Evolutionary conservation across 2,113 vertebrate genomes (phyloP), one percentile per base, ranked within the genome.

Genomic region (Solea senegalensis): DNA sequence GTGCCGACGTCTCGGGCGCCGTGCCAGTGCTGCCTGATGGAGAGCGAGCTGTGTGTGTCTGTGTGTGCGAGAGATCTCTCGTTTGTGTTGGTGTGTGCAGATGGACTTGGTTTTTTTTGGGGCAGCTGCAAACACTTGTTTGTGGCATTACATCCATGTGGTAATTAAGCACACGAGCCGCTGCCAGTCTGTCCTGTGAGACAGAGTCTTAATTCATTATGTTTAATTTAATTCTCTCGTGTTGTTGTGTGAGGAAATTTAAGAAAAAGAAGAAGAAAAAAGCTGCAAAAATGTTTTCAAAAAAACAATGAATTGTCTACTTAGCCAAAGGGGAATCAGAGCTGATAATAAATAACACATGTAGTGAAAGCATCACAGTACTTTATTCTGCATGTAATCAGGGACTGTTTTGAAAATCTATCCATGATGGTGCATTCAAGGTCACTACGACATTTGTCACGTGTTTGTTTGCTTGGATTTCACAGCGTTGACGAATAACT

Each of bases 91-190:
- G 66, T 52, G 77, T 91, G 88, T 88, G 90, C 90, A 91, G 87
- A 92, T 34, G 34, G 34, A 34, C 34, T 34, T 34, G 3, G 1
- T 34, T 34, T 34, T 34, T 34, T 1, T 34, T 34, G 34, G 34
- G 34, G 83, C 92, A 92, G 90, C 91, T 92, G 92, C 84, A 86
- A 90, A 92, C 88, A 87, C 74, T 88, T 78, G 78, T 72, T 86
- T 86, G 84, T 83, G 69, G 72, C 70, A 58, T 78, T 78, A 5
- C 78, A 11, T 45, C 73, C 76, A 83, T 80, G 50, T 84, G 86
- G 67, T 81, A 58, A 50, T 63, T 41, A 28, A 86, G 76, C 64
- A 58, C 73, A 56, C 43, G 61, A 69, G n/a, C n/a, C 5, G 0
- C 40, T 57, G 65, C 21, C 55, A 58, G 51, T 40, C 50, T 21